Evolutionary conservation across 2,797 vertebrate species (phyloP), one percentile per base, ranked within the genome.

Genomic region (Lacerta bilineata): DNA sequence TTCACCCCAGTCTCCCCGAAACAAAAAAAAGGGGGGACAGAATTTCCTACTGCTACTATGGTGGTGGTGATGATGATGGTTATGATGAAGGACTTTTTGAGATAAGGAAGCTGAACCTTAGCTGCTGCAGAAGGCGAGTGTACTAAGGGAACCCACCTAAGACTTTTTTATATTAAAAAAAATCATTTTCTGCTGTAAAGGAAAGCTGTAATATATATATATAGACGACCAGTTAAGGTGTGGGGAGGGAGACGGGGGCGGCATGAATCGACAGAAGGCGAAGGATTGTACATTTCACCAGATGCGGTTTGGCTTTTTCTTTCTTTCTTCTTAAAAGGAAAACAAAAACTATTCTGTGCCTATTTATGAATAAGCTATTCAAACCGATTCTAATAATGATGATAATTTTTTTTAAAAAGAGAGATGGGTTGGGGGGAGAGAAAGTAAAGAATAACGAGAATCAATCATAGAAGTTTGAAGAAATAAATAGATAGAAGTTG

Each of bases 221-320:
- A 74, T 97, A 98, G 50, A 80, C 9, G 55, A 97, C 97, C 98
- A 72, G 96, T 92, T 97, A 92, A 95, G 93, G 92, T 92, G 95
- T 94, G 93, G 89, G 87, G 96, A 50, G 36, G 86, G 86, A 61
- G 11, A 23, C 46, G n/a, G 94, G 97, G 96, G 95, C 95, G 96
- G 95, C 93, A 96, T 96, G 97, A 96, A 90, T 91, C 88, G 95
- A 96, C 96, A 90, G 97, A 95, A 97, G 98, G 98, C 97, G 96
- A 98, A 98, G 98, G 97, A 98, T 98, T 98, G 98, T 98, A 98
- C 97, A 98, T 97, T 98, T 23, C 96, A 96, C 97, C 96, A 95
- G 95, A 97, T 96, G 98, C 96, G 85, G 96, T 97, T 97, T 97
- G 98, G 97, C 95, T 98, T 98, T 98, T 96, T 93, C 93, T 41